A percentile compares a stretch with the other conserved stretches of the same genome.
Conservation (phyloP, 1,140 invertebrate genomes). For the Drosophila sp. region DNA sequence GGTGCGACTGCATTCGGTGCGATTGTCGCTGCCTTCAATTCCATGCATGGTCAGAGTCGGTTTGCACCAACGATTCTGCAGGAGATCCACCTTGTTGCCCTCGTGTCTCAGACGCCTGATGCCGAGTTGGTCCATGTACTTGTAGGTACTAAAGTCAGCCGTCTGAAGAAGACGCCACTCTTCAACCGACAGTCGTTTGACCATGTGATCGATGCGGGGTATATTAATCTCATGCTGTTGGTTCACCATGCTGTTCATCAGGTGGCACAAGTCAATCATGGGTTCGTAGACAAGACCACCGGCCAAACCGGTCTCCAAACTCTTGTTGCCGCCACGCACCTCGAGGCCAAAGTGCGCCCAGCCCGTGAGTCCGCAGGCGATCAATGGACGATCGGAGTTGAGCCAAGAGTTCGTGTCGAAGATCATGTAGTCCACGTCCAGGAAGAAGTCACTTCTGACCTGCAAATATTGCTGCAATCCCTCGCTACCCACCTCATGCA, state of each 20-base stretch:
- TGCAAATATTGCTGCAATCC: conserved; percentile 31
- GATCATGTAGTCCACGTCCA: conserved; percentile 40
- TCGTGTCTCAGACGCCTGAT: conserved; percentile 33
- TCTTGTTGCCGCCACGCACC: conserved; percentile 32
- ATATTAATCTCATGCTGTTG: conserved; percentile 20
- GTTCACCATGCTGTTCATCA: conserved; percentile 47
- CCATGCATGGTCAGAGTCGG: conserved; percentile 46
- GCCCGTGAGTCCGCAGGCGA: conserved; percentile 40
- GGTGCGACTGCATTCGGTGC: not conserved
- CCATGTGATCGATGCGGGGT: conserved; percentile 3
- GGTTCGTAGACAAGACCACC: conserved; percentile 51
- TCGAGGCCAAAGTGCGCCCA: conserved; percentile 39
- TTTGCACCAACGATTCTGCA: conserved; percentile 48
- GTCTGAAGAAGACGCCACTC: conserved; percentile 48
- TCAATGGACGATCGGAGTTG: conserved; percentile 14
- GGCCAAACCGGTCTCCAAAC: conserved; percentile 33
- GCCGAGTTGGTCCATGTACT: conserved; percentile 35
- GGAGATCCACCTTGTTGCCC: conserved; percentile 15
- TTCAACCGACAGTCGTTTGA: not conserved
- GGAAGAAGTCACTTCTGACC: conserved; percentile 21
- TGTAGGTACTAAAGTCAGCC: conserved; percentile 32
- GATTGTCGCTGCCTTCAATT: conserved; percentile 27
- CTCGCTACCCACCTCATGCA: conserved; percentile 43
- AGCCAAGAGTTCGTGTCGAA: conserved; percentile 50
- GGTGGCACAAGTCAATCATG: conserved; percentile 44